Percentiles rank a stretch among this genome's conserved stretches.
Conservation (phyloP, 2,797 vertebrate genomes). For the Acipenser oxyrinchus region DNA sequence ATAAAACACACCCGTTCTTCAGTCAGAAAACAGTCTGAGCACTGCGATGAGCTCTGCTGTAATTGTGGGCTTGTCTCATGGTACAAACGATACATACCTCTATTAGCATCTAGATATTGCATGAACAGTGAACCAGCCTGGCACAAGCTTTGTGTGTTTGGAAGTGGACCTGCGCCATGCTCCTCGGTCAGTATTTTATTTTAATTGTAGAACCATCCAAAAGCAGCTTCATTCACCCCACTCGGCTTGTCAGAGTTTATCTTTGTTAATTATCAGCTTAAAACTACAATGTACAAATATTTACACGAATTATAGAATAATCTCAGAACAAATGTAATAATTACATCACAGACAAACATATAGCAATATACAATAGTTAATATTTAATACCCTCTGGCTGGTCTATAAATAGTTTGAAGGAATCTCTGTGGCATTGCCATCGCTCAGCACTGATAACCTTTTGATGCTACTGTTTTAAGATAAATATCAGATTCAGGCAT, state of each 20-base stretch:
- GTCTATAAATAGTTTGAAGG: slow-evolving; percentile 2
- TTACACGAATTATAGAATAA: slow-evolving; percentile 7
- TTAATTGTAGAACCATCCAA: not conserved
- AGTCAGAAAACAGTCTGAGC: no score
- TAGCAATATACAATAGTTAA: slow-evolving; percentile 11
- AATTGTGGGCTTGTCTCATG: no score
- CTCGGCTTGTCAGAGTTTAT: not conserved
- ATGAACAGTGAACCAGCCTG: no score
- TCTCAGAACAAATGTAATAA: slow-evolving; percentile 6
- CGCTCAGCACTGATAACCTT: not conserved
- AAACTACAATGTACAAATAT: slow-evolving; percentile 8
- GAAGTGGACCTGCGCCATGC: no score
- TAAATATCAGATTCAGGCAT: no score
- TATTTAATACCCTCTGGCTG: slow-evolving; percentile 1
- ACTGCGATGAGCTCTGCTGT: no score
- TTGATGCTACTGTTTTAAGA: no score
- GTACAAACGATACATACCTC: no score
- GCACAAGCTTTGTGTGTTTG: no score
- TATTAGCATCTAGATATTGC: no score
- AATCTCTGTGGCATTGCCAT: not conserved
- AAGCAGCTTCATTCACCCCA: not conserved
- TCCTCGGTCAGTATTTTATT: not conserved
- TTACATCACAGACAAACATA: slow-evolving; percentile 9
- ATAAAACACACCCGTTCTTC: no score
- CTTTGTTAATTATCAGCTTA: slow-evolving; percentile 11